Evolutionary conservation across 2,113 vertebrate genomes (phyloP).

Genomic region (Syngnathoides biaculeatus): DNA sequence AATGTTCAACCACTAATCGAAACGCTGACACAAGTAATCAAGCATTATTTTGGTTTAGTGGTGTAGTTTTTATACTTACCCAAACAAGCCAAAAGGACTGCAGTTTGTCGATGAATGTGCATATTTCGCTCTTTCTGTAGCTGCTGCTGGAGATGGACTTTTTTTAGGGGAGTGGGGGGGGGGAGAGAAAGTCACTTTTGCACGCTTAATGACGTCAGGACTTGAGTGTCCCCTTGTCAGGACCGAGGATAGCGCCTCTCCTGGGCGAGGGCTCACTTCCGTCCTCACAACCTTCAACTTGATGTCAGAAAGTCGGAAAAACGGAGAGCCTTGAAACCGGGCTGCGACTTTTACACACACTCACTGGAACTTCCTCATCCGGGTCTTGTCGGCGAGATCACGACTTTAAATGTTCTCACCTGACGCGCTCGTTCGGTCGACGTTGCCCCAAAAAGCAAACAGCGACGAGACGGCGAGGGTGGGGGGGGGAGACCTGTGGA

Average conservation of each 20-base stretch:
- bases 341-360: background rate
- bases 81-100: slow-evolving; percentile 50
- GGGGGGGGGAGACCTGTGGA: slow-evolving; percentile 56
- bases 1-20: background rate
- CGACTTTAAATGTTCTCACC: background rate
- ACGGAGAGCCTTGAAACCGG: background rate
- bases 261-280: slow-evolving; percentile 24
- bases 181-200: background rate
- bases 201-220: slow-evolving; percentile 5
- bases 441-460: slow-evolving; percentile 4
- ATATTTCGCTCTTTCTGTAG: slow-evolving; percentile 52
- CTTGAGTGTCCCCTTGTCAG: slow-evolving; percentile 33
- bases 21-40: background rate
- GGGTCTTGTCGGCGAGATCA: background rate
- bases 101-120: slow-evolving; percentile 51
- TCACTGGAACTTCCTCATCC: background rate
- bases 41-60: background rate
- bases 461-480: background rate
- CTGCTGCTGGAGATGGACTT: slow-evolving; percentile 15
- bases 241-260: slow-evolving; percentile 67
- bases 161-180: no score
- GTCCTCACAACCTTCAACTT: background rate
- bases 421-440: background rate
- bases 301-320: background rate
- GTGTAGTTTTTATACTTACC: slow-evolving; percentile 60